A percentile compares a stretch with the other conserved stretches of the same genome.
These are phyloP conservation scores for Xiphydria camelus DNA, from an alignment of 2,888 invertebrate genomes.

Conservation along the genomic window DNA sequence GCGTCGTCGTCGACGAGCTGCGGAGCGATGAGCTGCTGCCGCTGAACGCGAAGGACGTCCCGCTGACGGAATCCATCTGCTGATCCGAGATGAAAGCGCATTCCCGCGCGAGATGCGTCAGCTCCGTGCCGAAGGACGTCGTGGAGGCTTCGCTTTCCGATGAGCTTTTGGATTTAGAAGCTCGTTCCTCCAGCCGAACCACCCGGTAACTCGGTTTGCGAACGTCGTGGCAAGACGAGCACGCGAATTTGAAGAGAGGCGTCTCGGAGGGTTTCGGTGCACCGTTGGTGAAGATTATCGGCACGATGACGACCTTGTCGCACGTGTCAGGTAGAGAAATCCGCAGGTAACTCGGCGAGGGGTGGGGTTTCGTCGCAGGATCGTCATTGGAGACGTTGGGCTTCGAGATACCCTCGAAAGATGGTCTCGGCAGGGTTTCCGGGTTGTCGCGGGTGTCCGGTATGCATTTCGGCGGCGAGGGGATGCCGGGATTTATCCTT, in stretches of 20 bases:
- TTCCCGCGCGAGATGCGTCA: constrained; percentile 9
- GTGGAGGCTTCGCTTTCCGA: constrained; percentile 6
- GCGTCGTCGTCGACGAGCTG: constrained; percentile 11
- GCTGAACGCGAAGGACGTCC: constrained; percentile 14
- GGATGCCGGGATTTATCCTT: too few relatives aligned
- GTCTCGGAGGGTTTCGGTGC: constrained; percentile 20
- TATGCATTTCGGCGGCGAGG: too few relatives aligned
- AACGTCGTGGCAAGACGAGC: background rate
- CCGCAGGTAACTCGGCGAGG: too few relatives aligned
- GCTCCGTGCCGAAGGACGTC: constrained; percentile 7
- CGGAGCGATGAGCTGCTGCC: constrained; percentile 14
- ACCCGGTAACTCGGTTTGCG: background rate
- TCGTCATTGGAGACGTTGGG: background rate
- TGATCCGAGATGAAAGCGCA: background rate
- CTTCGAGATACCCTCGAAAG: background rate
- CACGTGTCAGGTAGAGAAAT: background rate
- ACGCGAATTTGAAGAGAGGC: constrained; percentile 3
- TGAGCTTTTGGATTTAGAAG: constrained; percentile 3
- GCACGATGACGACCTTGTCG: constrained; percentile 33
- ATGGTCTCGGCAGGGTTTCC: constrained; percentile 2
- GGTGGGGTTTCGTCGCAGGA: background rate
- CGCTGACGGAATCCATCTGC: constrained; percentile 13
- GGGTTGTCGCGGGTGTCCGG: too few relatives aligned
- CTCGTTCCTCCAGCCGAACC: background rate
- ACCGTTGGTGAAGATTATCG: constrained; percentile 27